Percentiles rank a stretch among this genome's conserved stretches.
Evolutionary conservation across 1,140 invertebrate species (phyloP).

Genomic region (Portunus trituberculatus): DNA sequence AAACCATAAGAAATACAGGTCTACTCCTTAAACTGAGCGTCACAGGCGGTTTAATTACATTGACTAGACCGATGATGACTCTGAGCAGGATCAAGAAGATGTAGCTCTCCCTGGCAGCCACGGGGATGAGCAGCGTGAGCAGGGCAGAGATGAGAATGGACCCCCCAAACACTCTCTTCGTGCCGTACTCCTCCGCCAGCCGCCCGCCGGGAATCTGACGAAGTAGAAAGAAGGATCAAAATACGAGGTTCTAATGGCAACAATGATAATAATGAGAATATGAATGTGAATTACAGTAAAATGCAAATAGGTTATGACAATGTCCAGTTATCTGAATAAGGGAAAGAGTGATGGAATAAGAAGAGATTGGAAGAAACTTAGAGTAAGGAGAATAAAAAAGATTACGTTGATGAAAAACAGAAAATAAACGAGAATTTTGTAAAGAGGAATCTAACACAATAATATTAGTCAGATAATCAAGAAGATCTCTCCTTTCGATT

Average conservation of each 20-base stretch:
- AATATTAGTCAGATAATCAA: too few relatives aligned
- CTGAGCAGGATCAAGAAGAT: conserved; percentile 53
- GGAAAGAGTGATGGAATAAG: too few relatives aligned
- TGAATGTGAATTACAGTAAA: background rate
- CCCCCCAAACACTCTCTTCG: conserved; percentile 59
- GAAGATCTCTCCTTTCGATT: too few relatives aligned
- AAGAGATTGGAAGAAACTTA: too few relatives aligned
- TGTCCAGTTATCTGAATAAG: too few relatives aligned
- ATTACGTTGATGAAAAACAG: background rate
- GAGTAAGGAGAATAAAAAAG: too few relatives aligned
- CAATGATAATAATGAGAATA: background rate
- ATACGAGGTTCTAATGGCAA: background rate
- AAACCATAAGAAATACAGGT: background rate
- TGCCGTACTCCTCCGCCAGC: conserved; percentile 67
- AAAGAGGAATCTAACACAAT: background rate
- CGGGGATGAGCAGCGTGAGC: conserved; percentile 58
- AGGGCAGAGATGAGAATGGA: conserved; percentile 43
- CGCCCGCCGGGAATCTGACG: conserved; percentile 54
- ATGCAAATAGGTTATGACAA: background rate
- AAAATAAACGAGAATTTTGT: background rate
- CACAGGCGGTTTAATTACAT: conserved; percentile 29
- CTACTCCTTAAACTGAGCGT: background rate
- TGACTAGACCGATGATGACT: conserved; percentile 43
- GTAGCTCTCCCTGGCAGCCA: conserved; percentile 53
- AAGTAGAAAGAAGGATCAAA: background rate